Base-by-base conservation (phyloP, 23 tunicate species). In the Styela clava region DNA sequence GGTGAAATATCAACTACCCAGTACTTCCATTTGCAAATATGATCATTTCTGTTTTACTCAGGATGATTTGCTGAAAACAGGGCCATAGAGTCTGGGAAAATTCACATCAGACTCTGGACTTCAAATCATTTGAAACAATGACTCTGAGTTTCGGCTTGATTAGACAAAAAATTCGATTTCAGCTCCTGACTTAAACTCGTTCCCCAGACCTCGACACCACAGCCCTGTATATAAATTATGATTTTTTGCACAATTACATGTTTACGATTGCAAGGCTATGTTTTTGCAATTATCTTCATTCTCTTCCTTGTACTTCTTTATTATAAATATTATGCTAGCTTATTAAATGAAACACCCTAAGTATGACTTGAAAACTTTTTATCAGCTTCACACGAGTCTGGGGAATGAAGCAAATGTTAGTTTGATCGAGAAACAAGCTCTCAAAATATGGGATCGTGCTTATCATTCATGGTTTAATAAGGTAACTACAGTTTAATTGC, bases 361-460 rank as follows among this genome's bases (percentile, higher is more conserved):
- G n/a, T n/a, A n/a, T n/a, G n/a, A n/a, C n/a, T n/a, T n/a, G n/a
- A n/a, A n/a, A n/a, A n/a, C n/a, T n/a, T n/a, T 12, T 67, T 25
- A 18, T 29, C 2, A 76, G 31, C 29, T 76, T 0, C 64, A 27
- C 16, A 37, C n/a, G 16, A 76, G 36, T 26, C 31, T 76, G 5
- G 64, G 81, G 19, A 28, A 37, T 0, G 81, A 76, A 22, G 26
- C 35, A 74, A 87, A 91, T 52, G 61, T 68, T 31, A 82, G 74
- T 33, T 77, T 87, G 84, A 86, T 87, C 56, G 97, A 91, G 61
- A 83, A 83, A 31, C 97, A 91, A 72, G 85, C 78, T 79, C 44
- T 91, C 27, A 83, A 72, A 79, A 31, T 93, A 33, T 93, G 98
- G 98, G 98, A 93, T 67, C 64, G 85, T 29, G 56, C 84, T 52